Conservation (phyloP, 1,140 invertebrate species). For the Monochamus saltuarius region DNA sequence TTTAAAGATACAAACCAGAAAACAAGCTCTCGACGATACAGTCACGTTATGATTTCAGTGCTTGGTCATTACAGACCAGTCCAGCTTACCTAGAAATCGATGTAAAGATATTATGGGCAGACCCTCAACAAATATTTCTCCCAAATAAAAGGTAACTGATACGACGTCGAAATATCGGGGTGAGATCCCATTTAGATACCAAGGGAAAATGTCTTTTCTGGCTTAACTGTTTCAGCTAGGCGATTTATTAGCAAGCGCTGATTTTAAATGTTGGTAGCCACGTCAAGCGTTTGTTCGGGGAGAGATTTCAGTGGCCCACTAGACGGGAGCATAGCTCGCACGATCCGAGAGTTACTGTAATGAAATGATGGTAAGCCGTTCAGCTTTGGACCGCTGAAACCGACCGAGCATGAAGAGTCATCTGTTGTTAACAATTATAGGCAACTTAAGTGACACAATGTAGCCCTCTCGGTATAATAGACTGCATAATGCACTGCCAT, state of each 20-base stretch:
- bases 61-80: not conserved
- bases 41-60: slow-evolving; percentile 17
- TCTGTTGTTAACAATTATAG: slow-evolving; percentile 52
- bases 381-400: not conserved
- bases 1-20: slow-evolving; percentile 35
- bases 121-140: too few relatives aligned
- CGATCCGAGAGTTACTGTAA: slow-evolving; percentile 7
- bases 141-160: slow-evolving; percentile 26
- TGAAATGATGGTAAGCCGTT: slow-evolving; percentile 8
- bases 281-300: not conserved
- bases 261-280: too few relatives aligned
- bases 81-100: slow-evolving; percentile 21
- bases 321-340: slow-evolving; percentile 1
- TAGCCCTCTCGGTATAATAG: slow-evolving; percentile 45
- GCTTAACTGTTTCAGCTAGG: not conserved
- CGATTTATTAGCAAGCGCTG: not conserved
- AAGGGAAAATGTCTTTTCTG: slow-evolving; percentile 1
- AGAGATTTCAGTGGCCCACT: slow-evolving; percentile 6
- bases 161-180: slow-evolving; percentile 25
- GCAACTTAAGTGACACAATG: slow-evolving; percentile 50
- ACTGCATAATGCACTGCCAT: slow-evolving; percentile 47
- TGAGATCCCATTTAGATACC: slow-evolving; percentile 8
- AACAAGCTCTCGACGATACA: slow-evolving; percentile 11
- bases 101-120: slow-evolving; percentile 29
- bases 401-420: slow-evolving; percentile 44